Evolutionary conservation across 2,113 vertebrate species (phyloP).

Genomic region (Cariama cristata): DNA sequence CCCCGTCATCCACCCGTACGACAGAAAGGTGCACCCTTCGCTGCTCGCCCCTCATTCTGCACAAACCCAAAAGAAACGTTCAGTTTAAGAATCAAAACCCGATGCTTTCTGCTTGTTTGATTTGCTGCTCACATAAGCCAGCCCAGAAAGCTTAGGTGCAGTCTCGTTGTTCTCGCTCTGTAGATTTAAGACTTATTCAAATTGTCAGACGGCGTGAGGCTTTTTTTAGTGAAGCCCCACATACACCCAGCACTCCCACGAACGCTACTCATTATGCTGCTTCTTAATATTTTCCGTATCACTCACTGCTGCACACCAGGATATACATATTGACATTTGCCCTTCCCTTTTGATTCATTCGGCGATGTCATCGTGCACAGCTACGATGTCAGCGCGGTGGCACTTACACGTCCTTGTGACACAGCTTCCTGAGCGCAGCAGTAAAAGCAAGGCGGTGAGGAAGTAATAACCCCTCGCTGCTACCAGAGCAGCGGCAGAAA

Average conservation of each 20-base stretch:
- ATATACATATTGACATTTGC: not conserved
- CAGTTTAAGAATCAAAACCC: not conserved
- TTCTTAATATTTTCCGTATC: not conserved
- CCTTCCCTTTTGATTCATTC: conserved; percentile 48
- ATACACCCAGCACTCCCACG: not conserved
- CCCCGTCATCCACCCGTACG: fast-evolving
- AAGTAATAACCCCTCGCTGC: not conserved
- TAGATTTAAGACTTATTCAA: not conserved
- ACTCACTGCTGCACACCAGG: not conserved
- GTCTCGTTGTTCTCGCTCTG: not conserved
- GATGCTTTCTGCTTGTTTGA: not conserved
- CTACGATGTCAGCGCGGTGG: not conserved
- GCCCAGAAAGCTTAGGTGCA: not conserved
- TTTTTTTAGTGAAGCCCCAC: not conserved
- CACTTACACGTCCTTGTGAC: not conserved
- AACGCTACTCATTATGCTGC: not conserved
- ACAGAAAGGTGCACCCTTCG: fast-evolving
- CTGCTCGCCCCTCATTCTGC: not conserved
- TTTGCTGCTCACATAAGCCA: not conserved
- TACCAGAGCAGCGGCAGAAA: not conserved
- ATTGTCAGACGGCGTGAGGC: not conserved
- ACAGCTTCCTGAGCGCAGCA: not conserved
- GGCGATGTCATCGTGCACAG: not conserved
- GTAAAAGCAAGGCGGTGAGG: not conserved
- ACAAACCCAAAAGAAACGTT: not conserved